These are phyloP conservation scores for Orthosia gothica DNA, from an alignment of 2,888 invertebrate species.

Conservation along the genomic window DNA sequence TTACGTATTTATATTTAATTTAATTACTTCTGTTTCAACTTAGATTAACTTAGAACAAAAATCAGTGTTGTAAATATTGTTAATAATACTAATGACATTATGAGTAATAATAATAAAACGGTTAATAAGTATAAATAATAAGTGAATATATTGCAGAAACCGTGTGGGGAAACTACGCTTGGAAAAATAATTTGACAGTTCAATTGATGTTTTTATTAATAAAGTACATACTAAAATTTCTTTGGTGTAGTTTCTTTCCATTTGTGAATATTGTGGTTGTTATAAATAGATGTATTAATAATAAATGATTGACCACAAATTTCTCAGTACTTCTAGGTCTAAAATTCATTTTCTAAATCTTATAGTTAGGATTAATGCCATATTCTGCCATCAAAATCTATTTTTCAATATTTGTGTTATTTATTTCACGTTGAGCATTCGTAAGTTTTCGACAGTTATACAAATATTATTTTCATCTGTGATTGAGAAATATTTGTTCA, in stretches of 20 bases:
- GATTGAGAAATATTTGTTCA: constrained; percentile 11
- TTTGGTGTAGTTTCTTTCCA: constrained; percentile 89
- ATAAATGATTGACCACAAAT: constrained; percentile 63
- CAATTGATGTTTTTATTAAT: constrained; percentile 84
- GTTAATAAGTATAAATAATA: constrained; percentile 66
- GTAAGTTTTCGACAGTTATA: background rate
- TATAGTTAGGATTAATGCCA: constrained; percentile 64
- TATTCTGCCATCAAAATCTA: constrained; percentile 60
- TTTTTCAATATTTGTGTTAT: constrained; percentile 14
- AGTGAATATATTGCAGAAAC: constrained; percentile 82
- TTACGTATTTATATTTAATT: constrained; percentile 37
- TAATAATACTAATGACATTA: constrained; percentile 69
- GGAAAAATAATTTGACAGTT: constrained; percentile 87
- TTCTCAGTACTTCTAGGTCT: constrained; percentile 62
- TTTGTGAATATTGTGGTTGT: constrained; percentile 78
- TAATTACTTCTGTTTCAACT: constrained; percentile 52
- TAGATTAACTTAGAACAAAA: constrained; percentile 65
- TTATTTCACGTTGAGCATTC: constrained; percentile 8
- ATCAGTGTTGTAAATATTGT: constrained; percentile 84
- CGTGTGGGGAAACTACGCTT: constrained; percentile 92
- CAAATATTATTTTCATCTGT: background rate
- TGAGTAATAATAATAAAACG: constrained; percentile 65
- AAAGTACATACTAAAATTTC: constrained; percentile 80
- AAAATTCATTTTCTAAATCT: constrained; percentile 61
- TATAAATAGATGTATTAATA: constrained; percentile 70